Conservation (phyloP, 2,888 invertebrate genomes). For the Rhabditoides inermis region DNA sequence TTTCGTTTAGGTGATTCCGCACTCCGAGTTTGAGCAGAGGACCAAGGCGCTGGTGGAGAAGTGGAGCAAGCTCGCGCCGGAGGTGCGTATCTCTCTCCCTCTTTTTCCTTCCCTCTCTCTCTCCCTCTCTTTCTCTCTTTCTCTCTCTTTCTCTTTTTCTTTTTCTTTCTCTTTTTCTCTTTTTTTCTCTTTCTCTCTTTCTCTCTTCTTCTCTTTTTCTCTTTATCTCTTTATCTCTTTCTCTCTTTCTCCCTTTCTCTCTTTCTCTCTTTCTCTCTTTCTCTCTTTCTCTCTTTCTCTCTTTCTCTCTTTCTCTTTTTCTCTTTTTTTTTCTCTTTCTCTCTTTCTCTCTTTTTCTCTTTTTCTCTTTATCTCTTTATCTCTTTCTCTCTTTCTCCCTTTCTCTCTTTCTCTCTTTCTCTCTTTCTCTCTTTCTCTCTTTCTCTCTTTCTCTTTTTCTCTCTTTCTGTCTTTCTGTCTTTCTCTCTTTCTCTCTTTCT, state of each 20-base stretch:
- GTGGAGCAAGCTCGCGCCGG: no score
- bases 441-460: background rate
- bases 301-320: conserved; percentile 2
- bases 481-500: background rate
- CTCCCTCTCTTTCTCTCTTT: background rate
- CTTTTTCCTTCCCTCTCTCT: conserved; percentile 1
- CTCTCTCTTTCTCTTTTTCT: background rate
- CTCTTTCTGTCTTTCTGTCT: background rate
- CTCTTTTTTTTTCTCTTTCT: background rate
- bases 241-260: conserved; percentile 2
- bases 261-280: background rate
- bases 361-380: background rate
- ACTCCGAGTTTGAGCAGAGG: no score
- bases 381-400: background rate
- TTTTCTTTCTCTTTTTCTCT: conserved; percentile 1
- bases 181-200: background rate
- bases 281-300: background rate
- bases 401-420: background rate
- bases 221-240: conserved; percentile 10
- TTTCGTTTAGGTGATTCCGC: no score
- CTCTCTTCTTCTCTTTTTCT: conserved; percentile 8
- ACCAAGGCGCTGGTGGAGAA: background rate
- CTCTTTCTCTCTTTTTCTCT: background rate
- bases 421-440: conserved; percentile 2
- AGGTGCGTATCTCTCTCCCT: background rate